Percentiles rank a stretch among this genome's conserved stretches.
phyloP scores from a whole-genome alignment of 2,797 vertebrate genomes.

The Urocyon cinereoargenteus region DNA sequence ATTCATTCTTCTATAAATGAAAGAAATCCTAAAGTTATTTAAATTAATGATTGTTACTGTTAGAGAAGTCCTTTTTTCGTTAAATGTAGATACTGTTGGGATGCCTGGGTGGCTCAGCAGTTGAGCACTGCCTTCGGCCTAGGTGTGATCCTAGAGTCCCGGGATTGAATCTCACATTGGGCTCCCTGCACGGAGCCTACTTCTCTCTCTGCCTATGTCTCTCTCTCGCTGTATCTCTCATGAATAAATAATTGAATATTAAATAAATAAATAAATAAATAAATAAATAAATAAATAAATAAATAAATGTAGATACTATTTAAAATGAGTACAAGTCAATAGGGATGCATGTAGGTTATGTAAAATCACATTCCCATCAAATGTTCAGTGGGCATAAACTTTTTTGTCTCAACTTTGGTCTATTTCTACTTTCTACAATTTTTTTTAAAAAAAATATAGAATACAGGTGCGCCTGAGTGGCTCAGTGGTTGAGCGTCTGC shows the following conservation, averaged over 20 bases:
- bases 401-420: background rate
- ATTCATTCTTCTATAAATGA: background rate
- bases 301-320: background rate
- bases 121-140: no score
- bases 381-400: background rate
- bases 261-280: no score
- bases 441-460: background rate
- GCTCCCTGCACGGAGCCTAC: no score
- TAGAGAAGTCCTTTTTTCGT: background rate
- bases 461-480: no score
- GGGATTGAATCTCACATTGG: no score
- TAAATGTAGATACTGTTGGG: background rate
- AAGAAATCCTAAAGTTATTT: background rate
- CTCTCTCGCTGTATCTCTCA: no score
- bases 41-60: background rate
- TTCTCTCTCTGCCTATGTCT: no score
- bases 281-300: no score
- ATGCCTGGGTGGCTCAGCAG: no score
- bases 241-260: no score
- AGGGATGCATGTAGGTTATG: background rate
- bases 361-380: background rate
- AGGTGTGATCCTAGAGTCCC: no score
- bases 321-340: background rate
- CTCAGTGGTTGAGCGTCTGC: no score
- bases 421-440: background rate